Percentiles rank a stretch among this genome's conserved stretches.
These are phyloP conservation scores for Antechinus flavipes DNA, from an alignment of 2,113 vertebrate species.

Conservation along the genomic window DNA sequence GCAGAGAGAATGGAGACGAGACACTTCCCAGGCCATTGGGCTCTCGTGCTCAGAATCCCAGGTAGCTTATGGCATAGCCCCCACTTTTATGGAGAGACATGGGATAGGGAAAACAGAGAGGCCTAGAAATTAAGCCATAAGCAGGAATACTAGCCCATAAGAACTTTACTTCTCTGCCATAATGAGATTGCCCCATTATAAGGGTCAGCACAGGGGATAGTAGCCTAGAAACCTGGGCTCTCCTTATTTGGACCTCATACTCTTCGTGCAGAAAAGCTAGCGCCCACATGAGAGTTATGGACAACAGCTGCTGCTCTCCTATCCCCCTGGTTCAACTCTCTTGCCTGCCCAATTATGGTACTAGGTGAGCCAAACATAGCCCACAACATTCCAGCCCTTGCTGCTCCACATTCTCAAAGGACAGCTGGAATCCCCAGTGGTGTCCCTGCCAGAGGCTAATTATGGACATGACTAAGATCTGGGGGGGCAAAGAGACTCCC, in stretches of 20 bases:
- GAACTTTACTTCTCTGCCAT: not conserved
- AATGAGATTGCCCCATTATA: not conserved
- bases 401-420: not conserved
- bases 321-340: not conserved
- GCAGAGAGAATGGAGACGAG: not conserved
- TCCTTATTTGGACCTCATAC: not conserved
- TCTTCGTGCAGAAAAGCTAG: not conserved
- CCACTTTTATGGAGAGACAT: not conserved
- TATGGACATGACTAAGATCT: not conserved
- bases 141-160: not conserved
- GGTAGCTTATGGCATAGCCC: not conserved
- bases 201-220: not conserved
- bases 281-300: not conserved
- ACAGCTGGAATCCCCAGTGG: not conserved
- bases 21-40: too few species aligned
- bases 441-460: not conserved
- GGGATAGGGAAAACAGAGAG: too few species aligned
- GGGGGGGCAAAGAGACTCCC: fast-evolving
- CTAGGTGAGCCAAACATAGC: not conserved
- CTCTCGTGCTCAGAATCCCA: not conserved
- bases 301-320: not conserved
- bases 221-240: not conserved
- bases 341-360: not conserved
- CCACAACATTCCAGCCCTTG: not conserved
- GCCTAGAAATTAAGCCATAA: not conserved